Base-by-base conservation (phyloP, 1,140 invertebrate genomes). In the Achatina immaculata region DNA sequence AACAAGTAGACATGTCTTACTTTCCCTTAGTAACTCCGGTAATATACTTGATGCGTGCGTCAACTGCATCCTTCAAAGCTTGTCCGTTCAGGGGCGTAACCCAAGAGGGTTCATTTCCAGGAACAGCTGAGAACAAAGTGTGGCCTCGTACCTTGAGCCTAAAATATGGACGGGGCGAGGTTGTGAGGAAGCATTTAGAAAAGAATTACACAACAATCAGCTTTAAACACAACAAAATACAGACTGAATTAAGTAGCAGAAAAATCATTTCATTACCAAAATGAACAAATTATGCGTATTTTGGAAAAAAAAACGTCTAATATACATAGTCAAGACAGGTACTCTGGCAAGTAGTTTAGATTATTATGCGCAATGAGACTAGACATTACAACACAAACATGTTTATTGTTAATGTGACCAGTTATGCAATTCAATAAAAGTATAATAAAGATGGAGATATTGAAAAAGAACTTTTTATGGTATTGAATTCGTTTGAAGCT, bases 101-200 rank as follows among this genome's bases (percentile, higher is more conserved):
- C 85, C 85, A 89, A 9, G 75, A 31, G 24, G 84, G 86, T 14
- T 81, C 48, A n/a, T 19, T 51, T 19, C 81, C 19, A 0, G 81
- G 65, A 16, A 80, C 79, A 36, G 77, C 81, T 86, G 86, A 89
- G 40, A 88, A 86, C 75, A 87, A 82, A 48, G 83, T 84, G 78
- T 88, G 86, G 71, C 85, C 86, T 51, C 88, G 77, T 1, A 89
- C 83, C 43, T 86, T 86, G 14, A 86, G 81, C 42, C 86, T 88
- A 66, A 14, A 36, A 71, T 36, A 78, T 21, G 34, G 28, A 68
- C n/a, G n/a, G n/a, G n/a, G n/a, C n/a, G n/a, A n/a, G n/a, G n/a
- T n/a, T n/a, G n/a, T n/a, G n/a, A n/a, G n/a, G 51, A 55, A n/a
- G n/a, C 14, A 55, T 14, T 16, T 14, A 55, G 51, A 55, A n/a